phyloP scores from a whole-genome alignment of 1,140 invertebrate genomes.

The Drosophila mauritiana region DNA sequence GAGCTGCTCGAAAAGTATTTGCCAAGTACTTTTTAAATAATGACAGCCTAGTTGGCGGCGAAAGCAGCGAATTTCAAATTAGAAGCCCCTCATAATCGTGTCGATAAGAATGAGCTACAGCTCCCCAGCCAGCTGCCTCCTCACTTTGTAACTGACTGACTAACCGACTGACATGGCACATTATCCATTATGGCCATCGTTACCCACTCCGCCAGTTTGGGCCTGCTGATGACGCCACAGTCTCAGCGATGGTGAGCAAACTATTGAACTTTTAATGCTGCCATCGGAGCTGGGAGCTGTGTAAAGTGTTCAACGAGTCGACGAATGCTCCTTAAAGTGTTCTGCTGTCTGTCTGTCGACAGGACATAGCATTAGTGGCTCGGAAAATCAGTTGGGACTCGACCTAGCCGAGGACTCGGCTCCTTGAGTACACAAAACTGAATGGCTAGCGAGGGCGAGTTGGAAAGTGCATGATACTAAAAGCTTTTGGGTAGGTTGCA shows the following conservation, averaged over 20 bases:
- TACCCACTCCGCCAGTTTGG: background rate
- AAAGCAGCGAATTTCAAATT: conserved; percentile 55
- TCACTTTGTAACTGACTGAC: conserved; percentile 1
- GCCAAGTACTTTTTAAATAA: conserved; percentile 82
- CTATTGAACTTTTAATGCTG: conserved; percentile 71
- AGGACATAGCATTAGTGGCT: conserved; percentile 9
- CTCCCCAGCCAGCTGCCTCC: conserved; percentile 3
- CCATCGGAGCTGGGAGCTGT: conserved; percentile 26
- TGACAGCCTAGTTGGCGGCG: conserved; percentile 45
- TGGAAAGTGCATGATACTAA: conserved; percentile 18
- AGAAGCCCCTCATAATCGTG: conserved; percentile 45
- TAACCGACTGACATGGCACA: conserved; percentile 51
- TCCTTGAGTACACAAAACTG: conserved; percentile 24
- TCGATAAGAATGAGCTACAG: conserved; percentile 49
- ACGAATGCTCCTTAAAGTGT: conserved; percentile 10
- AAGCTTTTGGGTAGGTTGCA: background rate
- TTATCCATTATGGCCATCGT: conserved; percentile 54
- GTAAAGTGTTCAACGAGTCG: conserved; percentile 27
- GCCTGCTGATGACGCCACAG: conserved; percentile 51
- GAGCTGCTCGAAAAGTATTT: conserved; percentile 72
- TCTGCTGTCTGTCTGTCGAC: conserved; percentile 9
- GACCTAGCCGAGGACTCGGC: background rate
- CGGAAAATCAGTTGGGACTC: conserved; percentile 29
- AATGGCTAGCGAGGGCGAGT: conserved; percentile 35
- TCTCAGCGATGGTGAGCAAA: conserved; percentile 61